Evolutionary conservation across 2,113 vertebrate species (phyloP).

Genomic region (Indicator indicator): DNA sequence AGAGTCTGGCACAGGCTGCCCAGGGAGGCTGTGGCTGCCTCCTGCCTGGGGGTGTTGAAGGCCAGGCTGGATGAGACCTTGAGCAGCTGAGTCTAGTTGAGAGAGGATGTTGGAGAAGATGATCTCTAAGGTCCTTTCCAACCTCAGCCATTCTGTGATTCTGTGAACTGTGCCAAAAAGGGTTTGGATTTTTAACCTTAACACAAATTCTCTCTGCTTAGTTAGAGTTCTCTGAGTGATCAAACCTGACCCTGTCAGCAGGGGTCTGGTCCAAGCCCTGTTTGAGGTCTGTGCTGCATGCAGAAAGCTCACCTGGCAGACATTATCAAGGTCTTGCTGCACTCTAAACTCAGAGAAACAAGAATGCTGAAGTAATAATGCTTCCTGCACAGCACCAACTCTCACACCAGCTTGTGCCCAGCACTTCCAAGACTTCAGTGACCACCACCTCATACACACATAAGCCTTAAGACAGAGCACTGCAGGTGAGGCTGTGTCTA

Average conservation of each 20-base stretch:
- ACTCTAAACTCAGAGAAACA: background rate
- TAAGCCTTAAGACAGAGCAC: background rate
- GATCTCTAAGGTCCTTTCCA: no score
- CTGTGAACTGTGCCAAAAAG: background rate
- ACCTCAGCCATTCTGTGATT: no score
- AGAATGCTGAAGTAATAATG: background rate
- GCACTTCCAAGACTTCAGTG: background rate
- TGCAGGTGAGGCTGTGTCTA: background rate
- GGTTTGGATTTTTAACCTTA: background rate
- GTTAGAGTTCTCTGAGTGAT: background rate
- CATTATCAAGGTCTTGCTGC: background rate
- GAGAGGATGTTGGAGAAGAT: no score
- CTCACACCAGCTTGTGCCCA: background rate
- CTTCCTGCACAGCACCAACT: accelerated
- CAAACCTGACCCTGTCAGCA: background rate
- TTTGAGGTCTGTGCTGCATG: background rate
- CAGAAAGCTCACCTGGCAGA: background rate
- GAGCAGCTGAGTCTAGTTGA: no score
- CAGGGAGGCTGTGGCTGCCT: no score
- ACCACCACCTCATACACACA: background rate
- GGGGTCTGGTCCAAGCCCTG: background rate
- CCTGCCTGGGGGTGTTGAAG: no score
- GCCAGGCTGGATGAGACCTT: no score
- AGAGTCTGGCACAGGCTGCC: no score
- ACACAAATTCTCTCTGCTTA: background rate